phyloP scores from a whole-genome alignment of 2,113 vertebrate species.

The Pollimyrus isidori region DNA sequence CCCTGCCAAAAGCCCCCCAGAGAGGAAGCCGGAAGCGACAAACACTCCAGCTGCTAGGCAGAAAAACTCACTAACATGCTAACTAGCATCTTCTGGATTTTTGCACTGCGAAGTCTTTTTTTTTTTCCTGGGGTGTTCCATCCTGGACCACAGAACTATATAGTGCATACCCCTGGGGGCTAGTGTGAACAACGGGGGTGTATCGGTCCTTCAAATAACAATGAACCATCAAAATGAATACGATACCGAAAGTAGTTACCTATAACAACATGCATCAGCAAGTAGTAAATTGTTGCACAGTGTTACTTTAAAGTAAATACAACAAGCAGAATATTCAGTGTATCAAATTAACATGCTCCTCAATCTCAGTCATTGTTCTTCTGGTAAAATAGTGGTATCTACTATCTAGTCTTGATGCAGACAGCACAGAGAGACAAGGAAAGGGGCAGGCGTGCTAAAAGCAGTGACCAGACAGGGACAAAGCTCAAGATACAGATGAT shows the following conservation, averaged over 20 bases:
- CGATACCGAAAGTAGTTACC: neutral
- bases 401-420: neutral
- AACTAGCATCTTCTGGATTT: neutral
- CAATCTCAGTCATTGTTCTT: neutral
- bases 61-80: too few species aligned
- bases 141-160: neutral
- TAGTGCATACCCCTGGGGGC: neutral
- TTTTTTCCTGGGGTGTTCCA: neutral
- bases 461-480: neutral
- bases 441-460: neutral
- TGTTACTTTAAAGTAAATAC: neutral
- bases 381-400: neutral
- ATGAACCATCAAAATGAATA: neutral
- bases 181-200: neutral
- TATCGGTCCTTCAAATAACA: neutral
- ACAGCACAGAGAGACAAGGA: neutral
- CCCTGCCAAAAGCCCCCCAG: too few species aligned
- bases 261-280: neutral
- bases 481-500: neutral
- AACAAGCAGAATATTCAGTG: neutral
- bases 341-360: neutral
- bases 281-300: neutral
- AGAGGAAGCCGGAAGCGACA: too few species aligned
- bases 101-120: neutral
- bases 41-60: neutral